Evolutionary conservation across 1,140 invertebrate genomes (phyloP), one percentile per base, ranked within the genome.

Genomic region (Drosophila tristis): DNA sequence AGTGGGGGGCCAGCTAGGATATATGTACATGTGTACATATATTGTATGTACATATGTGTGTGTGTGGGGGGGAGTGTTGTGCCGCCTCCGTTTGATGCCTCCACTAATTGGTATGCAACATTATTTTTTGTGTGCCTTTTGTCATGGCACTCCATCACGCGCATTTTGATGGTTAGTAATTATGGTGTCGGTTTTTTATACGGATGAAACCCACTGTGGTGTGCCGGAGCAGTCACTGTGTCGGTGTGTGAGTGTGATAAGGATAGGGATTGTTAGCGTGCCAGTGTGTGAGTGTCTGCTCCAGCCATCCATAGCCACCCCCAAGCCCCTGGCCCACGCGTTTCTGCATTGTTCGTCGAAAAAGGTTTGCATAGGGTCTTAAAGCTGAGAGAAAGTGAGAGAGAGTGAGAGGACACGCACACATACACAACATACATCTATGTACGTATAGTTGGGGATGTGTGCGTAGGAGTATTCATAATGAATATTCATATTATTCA

Each of bases 61-160:
- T 43, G 16, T 26, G 15, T 44, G 31, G 11, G 48, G 56, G 50
- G 57, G 47, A 29, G 39, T 59, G 65, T 43, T 56, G 43, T 26
- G 59, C 62, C 74, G 48, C 62, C 74, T 71, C 59, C 60, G 63
- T 59, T 35, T 77, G 62, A 73, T 81, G 64, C 74, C 44, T 39
- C 54, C 59, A 77, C 79, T 82, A 78, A 82, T 78, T 82, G 68
- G 75, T 81, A 77, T 77, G 81, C 63, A 74, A 62, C 59, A 71
- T 80, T 60, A 66, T 73, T 61, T 65, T 58, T 51, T 67, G 23
- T 59, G 66, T 20, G 16, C 62, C 42, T 62, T 65, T 67, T 73
- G 51, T 59, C 61, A 74, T 74, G 58, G 61, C 61, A 79, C 35
- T 39, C 35, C 35, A 39, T 39, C 35, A 39, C 35, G 35, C 66